phyloP scores from a whole-genome alignment of 2,113 vertebrate species.

The Oncorhynchus masou region DNA sequence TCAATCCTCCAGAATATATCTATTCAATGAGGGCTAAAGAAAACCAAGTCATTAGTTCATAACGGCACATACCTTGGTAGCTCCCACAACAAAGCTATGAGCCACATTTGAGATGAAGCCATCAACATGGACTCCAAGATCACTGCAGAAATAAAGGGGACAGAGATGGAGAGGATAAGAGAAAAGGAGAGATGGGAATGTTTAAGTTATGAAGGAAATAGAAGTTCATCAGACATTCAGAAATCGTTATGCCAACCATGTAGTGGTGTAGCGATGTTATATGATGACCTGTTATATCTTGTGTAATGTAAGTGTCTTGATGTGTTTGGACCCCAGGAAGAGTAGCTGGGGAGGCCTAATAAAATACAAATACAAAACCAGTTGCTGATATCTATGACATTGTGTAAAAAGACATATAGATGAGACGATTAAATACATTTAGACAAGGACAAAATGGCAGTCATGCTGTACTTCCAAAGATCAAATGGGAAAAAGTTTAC shows the following conservation, averaged over 20 bases:
- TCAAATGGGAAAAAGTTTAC: neutral
- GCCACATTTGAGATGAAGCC: slow-evolving; percentile 95
- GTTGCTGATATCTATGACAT: neutral
- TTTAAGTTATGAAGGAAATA: neutral
- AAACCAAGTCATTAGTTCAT: too few relatives aligned
- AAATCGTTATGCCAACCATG: too few relatives aligned
- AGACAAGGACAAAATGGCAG: neutral
- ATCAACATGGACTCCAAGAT: slow-evolving; percentile 92
- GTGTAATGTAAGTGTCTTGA: too few relatives aligned
- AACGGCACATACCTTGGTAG: slow-evolving; percentile 76
- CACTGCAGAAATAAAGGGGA: slow-evolving; percentile 70
- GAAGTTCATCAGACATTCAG: neutral
- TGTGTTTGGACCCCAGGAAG: too few relatives aligned
- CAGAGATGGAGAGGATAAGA: neutral
- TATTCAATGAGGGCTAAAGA: too few relatives aligned
- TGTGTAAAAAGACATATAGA: neutral
- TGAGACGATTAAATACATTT: neutral
- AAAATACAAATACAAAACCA: neutral
- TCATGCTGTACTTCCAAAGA: neutral
- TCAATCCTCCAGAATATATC: too few relatives aligned
- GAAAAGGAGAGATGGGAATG: neutral
- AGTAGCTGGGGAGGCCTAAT: neutral
- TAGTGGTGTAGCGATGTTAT: too few relatives aligned
- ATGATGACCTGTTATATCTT: too few relatives aligned
- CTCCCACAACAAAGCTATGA: slow-evolving; percentile 87